phyloP scores from a whole-genome alignment of 2,797 vertebrate genomes.

The Anas georgica region DNA sequence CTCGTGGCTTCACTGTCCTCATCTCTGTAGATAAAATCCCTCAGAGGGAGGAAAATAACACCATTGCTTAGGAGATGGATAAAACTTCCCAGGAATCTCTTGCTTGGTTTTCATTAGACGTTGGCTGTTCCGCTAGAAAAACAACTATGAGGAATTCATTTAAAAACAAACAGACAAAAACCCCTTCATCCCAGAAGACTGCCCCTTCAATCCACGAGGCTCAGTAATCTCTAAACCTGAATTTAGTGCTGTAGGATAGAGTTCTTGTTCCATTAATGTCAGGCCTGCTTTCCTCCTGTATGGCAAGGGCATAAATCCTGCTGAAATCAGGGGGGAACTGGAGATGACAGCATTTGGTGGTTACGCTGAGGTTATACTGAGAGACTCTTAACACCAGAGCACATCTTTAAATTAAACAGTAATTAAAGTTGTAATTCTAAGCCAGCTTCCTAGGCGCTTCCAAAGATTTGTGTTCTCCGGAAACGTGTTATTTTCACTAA shows the following conservation, averaged over 20 bases:
- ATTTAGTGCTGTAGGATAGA: neutral
- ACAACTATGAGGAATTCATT: neutral
- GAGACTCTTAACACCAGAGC: neutral
- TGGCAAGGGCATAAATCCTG: neutral
- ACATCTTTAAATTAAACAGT: neutral
- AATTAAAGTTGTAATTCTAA: fast-evolving
- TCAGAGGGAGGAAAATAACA: too few species aligned
- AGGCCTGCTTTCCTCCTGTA: neutral
- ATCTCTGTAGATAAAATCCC: too few species aligned
- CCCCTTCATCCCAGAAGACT: neutral
- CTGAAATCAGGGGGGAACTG: neutral
- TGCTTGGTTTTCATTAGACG: neutral
- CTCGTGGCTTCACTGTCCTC: neutral
- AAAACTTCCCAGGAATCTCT: neutral
- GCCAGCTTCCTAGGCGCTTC: neutral
- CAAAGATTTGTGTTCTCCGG: neutral
- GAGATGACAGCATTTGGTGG: neutral
- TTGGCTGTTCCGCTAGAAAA: neutral
- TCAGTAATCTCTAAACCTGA: neutral
- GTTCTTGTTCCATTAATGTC: neutral
- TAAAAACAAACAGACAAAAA: neutral
- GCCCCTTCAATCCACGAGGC: neutral
- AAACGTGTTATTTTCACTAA: neutral
- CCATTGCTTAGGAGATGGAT: neutral
- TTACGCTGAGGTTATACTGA: neutral